Base-by-base conservation (phyloP, 2,888 invertebrate genomes). In the Aleiodes alternator region DNA sequence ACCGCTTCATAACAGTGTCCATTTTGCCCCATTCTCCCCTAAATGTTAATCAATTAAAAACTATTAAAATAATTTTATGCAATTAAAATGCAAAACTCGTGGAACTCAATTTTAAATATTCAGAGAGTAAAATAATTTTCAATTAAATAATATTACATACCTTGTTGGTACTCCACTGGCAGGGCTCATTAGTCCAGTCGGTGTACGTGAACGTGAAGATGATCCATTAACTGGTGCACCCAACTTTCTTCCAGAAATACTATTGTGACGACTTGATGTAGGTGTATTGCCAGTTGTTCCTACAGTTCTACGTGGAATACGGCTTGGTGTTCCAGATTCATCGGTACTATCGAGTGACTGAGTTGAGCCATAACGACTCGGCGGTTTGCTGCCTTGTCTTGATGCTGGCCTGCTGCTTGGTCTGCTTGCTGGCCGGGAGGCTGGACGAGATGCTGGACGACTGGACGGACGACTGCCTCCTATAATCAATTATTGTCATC, bases 281-380 rank as follows among this genome's bases (percentile, higher is more conserved):
- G 87, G 93, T 87, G 92, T 91, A 11, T 91, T 89, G 76, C 94
- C 94, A 34, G 93, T 92, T 68, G 90, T 89, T 56, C 93, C 91
- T 6, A 91, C 90, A 12, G 92, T 90, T 89, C 95, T 93, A 77
- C 94, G 92, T 78, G 96, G 96, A 89, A 96, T 96, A 87, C 96
- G 94, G 80, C 96, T 95, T 78, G 94, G 95, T 59, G 96, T 95
- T 64, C 93, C 93, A 2, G 86, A 84, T 85, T 95, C 95, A 88
- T 95, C 95, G 89, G 96, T 96, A 88, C 96, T 96, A 89, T 97
- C 97, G 82, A 97, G 91, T 59, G 97, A 97, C 78, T 96, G 92
- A 86, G 96, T 97, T 61, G 98, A 98, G 81, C 97, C 97, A 87
- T 97, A 96, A 83, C 97, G 94, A 82, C 97, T 97, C 29, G 97